Percentiles rank a stretch among this genome's conserved stretches.
These are phyloP conservation scores for Sminthurinus aureus DNA, from an alignment of 2,888 invertebrate species.

Conservation along the genomic window DNA sequence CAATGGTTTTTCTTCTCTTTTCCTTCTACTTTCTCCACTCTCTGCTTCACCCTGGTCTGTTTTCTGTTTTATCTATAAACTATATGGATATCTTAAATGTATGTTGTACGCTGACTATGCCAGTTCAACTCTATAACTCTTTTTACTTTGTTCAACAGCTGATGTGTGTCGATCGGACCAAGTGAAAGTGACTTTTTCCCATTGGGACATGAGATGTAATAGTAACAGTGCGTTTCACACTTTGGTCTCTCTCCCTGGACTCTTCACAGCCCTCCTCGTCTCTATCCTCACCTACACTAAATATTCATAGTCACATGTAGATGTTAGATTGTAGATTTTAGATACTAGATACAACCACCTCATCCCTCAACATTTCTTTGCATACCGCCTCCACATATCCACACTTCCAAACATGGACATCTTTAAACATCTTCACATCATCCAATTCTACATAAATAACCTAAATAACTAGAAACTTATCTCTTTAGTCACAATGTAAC, in stretches of 20 bases:
- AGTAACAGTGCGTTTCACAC: slow-evolving; percentile 45
- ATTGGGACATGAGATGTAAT: slow-evolving; percentile 58
- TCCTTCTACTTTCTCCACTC: too few relatives aligned
- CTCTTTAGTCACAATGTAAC: too few relatives aligned
- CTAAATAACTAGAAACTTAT: not conserved
- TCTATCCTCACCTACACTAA: slow-evolving; percentile 22
- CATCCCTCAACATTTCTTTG: too few relatives aligned
- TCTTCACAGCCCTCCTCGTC: not conserved
- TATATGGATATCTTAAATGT: too few relatives aligned
- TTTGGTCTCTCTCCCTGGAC: slow-evolving; percentile 34
- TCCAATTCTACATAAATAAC: not conserved
- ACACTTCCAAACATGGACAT: too few relatives aligned
- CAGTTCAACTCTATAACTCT: too few relatives aligned
- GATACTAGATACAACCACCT: not conserved
- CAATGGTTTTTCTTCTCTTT: not conserved
- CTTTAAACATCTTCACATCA: too few relatives aligned
- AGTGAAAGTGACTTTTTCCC: slow-evolving; percentile 57
- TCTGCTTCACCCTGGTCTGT: too few relatives aligned
- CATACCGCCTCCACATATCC: too few relatives aligned
- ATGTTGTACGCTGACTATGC: too few relatives aligned
- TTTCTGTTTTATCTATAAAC: too few relatives aligned
- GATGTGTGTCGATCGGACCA: slow-evolving; percentile 52
- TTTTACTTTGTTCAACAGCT: slow-evolving; percentile 29
- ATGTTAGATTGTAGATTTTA: too few relatives aligned
- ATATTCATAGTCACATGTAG: slow-evolving; percentile 14